Conservation (phyloP, 2,888 invertebrate genomes). For the Geotrupes spiniger region DNA sequence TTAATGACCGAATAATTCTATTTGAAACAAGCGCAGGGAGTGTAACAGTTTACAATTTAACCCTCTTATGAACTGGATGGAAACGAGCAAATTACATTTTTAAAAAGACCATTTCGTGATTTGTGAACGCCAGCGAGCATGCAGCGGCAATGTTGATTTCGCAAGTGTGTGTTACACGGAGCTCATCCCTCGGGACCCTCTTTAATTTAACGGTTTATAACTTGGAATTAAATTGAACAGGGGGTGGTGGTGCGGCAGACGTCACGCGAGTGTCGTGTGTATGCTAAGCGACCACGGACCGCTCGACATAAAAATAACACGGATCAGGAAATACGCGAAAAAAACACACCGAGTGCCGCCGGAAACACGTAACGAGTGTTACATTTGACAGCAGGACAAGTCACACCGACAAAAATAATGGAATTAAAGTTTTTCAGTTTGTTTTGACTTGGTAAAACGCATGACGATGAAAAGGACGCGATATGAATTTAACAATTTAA, state of each 20-base stretch:
- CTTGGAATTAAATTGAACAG: constrained; percentile 49
- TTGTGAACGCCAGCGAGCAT: constrained; percentile 31
- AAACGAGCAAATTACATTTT: constrained; percentile 30
- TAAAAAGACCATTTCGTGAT: constrained; percentile 33
- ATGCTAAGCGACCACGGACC: constrained; percentile 39
- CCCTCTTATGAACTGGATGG: background rate
- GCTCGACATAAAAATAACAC: constrained; percentile 30
- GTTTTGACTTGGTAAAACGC: too few relatives aligned
- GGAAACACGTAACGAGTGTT: constrained; percentile 21
- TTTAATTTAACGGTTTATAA: constrained; percentile 51
- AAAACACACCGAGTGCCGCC: constrained; percentile 23
- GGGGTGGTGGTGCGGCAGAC: constrained; percentile 26
- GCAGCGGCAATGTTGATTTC: constrained; percentile 32
- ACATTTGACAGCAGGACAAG: background rate
- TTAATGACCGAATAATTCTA: background rate
- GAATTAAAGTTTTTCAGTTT: too few relatives aligned
- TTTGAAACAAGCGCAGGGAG: background rate
- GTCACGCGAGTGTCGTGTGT: constrained; percentile 45
- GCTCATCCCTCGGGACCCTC: constrained; percentile 42
- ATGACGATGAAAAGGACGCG: too few relatives aligned
- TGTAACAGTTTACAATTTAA: constrained; percentile 7
- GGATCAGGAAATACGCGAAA: constrained; percentile 16
- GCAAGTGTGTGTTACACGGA: constrained; percentile 36
- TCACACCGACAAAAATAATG: too few relatives aligned
- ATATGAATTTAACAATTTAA: too few relatives aligned